These are phyloP conservation scores for Rhabdophis nuchalis DNA, from an alignment of 2,797 vertebrate species.

Conservation along the genomic window DNA sequence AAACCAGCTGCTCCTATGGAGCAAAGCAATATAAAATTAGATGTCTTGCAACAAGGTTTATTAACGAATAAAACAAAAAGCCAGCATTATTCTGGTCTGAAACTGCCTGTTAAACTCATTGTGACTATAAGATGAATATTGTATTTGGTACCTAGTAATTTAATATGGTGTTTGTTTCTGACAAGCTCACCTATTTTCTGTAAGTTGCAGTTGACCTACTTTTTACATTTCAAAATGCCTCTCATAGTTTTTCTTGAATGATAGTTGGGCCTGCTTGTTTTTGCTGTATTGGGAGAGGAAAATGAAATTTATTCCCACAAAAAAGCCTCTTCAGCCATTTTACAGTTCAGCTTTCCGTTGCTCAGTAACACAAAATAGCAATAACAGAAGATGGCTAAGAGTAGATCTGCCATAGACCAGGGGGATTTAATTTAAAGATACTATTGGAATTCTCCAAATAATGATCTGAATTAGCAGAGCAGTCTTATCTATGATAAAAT, in stretches of 20 bases:
- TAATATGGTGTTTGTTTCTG: background rate
- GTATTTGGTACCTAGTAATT: background rate
- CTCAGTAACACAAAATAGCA: background rate
- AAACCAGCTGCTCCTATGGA: slow-evolving; percentile 1
- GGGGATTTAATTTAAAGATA: background rate
- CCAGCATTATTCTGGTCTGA: background rate
- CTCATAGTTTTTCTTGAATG: background rate
- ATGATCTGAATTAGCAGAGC: background rate
- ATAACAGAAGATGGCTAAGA: slow-evolving; percentile 10
- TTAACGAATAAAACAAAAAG: background rate
- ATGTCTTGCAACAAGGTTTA: background rate
- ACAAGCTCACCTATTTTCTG: background rate
- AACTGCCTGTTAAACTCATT: background rate
- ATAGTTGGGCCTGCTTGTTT: background rate
- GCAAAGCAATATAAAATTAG: background rate
- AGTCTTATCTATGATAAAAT: background rate
- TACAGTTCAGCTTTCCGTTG: slow-evolving; percentile 1
- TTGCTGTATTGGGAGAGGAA: background rate
- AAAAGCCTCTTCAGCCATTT: background rate
- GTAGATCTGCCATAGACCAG: background rate
- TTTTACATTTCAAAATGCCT: background rate
- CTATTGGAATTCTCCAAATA: slow-evolving; percentile 4
- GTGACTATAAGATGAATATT: background rate
- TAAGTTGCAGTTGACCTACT: background rate
- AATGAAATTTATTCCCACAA: background rate